A percentile compares a stretch with the other conserved stretches of the same genome.
Evolutionary conservation across 2,797 vertebrate species (phyloP).

Genomic region (Morus bassanus): DNA sequence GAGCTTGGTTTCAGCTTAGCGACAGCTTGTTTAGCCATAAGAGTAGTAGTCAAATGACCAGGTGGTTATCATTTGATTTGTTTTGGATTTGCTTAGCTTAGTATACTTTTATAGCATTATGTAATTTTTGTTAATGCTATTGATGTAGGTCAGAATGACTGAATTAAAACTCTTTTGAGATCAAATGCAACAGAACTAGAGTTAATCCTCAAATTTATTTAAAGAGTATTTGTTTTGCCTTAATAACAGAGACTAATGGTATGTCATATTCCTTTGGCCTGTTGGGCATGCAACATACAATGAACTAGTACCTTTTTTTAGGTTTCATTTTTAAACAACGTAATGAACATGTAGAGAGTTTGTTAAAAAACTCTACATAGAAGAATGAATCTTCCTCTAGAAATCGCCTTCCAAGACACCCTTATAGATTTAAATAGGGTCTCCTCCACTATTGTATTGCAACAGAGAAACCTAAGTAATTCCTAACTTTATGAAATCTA

Average conservation of each 20-base stretch:
- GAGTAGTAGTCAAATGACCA: fast-evolving
- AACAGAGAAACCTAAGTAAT: background rate
- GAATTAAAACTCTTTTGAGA: background rate
- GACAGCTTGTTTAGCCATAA: background rate
- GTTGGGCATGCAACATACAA: background rate
- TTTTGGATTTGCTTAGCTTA: background rate
- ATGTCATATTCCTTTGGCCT: background rate
- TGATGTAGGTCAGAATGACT: background rate
- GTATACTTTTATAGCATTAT: background rate
- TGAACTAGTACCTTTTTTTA: background rate
- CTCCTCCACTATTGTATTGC: background rate
- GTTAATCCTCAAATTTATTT: background rate
- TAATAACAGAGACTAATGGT: background rate
- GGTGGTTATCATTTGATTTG: background rate
- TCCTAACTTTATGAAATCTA: background rate
- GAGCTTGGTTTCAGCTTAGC: background rate
- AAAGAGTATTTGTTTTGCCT: background rate
- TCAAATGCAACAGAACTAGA: background rate
- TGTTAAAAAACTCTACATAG: background rate
- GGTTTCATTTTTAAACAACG: background rate
- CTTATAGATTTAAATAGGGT: background rate
- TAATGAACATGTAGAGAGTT: background rate
- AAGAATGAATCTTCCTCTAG: background rate
- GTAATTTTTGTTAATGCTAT: background rate
- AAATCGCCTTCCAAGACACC: background rate